Base-by-base conservation (phyloP, 1,140 invertebrate genomes). In the Psilanteris sp. region DNA sequence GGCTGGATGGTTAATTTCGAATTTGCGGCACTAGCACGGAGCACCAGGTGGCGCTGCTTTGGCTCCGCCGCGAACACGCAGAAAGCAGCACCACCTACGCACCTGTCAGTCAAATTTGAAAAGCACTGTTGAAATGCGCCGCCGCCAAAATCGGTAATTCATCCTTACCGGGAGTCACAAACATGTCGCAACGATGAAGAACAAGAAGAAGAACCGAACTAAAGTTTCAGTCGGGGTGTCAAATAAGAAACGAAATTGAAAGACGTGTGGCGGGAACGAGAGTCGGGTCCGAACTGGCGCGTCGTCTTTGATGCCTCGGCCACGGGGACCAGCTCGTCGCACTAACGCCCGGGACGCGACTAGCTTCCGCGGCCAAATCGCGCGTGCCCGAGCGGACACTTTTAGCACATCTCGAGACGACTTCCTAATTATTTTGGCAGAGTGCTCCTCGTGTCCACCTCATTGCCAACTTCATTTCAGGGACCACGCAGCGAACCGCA, bases 391-490 rank as follows among this genome's bases (percentile, higher is more conserved):
- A 92, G 91, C 91, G 90, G 89, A 92, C 91, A 90, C 88, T 92
- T 92, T 92, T 92, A 92, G 92, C 91, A 91, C 91, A 89, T 89
- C 89, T 87, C 89, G 88, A 89, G 88, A 90, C 89, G 90, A 90
- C 92, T 92, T 91, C 91, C 91, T 92, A 92, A 92, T 92, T 91
- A 92, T 92, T 92, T 92, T 92, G 92, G 92, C 91, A 92, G 90
- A 89, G 90, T 87, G 75, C 37, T 79, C 20, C 52, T 57, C 73
- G 68, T 61, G 64, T 71, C 62, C 76, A 62, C 59, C 61, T 57
- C 70, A 78, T 71, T 78, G 76, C 76, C 73, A 76, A 79, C 43
- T 71, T 61, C 61, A 71, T 78, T 67, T 74, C 76, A 78, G 76
- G 71, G 76, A 71, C 76, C 75, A 31, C 67, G 52, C 41, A 39